Base-by-base conservation (phyloP, 2,797 vertebrate species). In the Myotis pilosus region DNA sequence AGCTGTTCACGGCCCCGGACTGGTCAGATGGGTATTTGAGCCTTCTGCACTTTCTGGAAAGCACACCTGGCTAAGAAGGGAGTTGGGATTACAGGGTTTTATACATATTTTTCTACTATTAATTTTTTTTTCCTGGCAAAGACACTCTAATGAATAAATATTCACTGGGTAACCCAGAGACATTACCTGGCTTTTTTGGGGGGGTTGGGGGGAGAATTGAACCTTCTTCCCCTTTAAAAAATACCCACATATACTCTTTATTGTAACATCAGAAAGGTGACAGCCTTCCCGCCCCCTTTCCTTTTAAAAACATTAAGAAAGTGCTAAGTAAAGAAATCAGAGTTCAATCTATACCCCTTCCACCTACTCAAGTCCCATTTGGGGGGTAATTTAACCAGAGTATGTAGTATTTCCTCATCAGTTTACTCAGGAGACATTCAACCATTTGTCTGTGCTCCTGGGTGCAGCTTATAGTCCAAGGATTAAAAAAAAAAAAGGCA, bases 121-220 rank as follows among this genome's bases (percentile, higher is more conserved):
- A 90, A 36, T 94, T 83, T 89, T 68, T 75, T 75, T 87, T 92
- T 75, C 71, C 92, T 19, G 36, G 28, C 33, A 7, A 93, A 94
- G 84, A 33, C 0, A 8, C 36, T 47, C 36, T 75, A 69, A 88
- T 81, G 83, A 81, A 87, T 71, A 92, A 69, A 95, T 68, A 88
- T 71, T 94, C 85, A 94, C 85, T 76, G 28, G 3, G 75, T 49
- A 41, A 36, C 13, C 30, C 68, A 3, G 4, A 89, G 69, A 92
- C 74, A 66, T 15, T 93, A 30, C 88, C 79, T 95, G 92, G 66
- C 85, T 97, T n/a, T 84, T 91, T 92, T 94, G 62, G 41, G 41
- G 44, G 44, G n/a, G n/a, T n/a, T n/a, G 44, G 44, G 44, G 44
- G 5, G 38, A 5, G 86, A 94, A 94, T 47, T 84, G 92, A 85